A percentile compares a stretch with the other conserved stretches of the same genome.
Evolutionary conservation across 2,797 vertebrate genomes (phyloP).

Genomic region (Tokudaia muenninki): DNA sequence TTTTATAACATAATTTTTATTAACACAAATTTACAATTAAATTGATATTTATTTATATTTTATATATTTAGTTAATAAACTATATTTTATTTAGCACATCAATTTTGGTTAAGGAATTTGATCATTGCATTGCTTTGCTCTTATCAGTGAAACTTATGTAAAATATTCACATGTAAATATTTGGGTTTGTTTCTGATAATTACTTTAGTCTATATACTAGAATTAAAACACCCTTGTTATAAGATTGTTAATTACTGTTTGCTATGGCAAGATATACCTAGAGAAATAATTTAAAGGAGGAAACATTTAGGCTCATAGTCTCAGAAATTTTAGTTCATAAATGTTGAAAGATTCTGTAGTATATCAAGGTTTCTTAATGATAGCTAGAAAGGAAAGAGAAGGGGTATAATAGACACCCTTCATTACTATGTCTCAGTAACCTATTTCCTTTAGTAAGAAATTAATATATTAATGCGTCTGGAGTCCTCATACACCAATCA

Average conservation of each 20-base stretch:
- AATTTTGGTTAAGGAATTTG: background rate
- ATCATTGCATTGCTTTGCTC: background rate
- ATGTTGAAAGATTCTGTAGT: background rate
- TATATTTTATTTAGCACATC: slow-evolving; percentile 19
- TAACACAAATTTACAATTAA: slow-evolving; percentile 31
- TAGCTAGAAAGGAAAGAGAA: background rate
- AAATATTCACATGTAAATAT: background rate
- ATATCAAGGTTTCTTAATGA: background rate
- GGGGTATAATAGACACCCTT: background rate
- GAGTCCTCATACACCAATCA: background rate
- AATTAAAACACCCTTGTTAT: background rate
- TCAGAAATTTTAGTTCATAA: background rate
- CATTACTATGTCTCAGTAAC: background rate
- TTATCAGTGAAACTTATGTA: background rate
- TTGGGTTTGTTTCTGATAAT: background rate
- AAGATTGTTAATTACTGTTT: background rate
- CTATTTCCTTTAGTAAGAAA: background rate
- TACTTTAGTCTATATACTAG: slow-evolving; percentile 4
- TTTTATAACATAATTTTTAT: slow-evolving; percentile 12
- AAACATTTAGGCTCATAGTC: background rate
- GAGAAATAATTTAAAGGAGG: background rate
- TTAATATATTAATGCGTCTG: background rate
- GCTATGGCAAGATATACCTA: background rate
- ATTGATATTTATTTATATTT: slow-evolving; percentile 13
- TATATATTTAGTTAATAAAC: background rate